These are phyloP conservation scores for Typhlichthys eigenmanni DNA, from an alignment of 2,797 vertebrate species.

Conservation along the genomic window DNA sequence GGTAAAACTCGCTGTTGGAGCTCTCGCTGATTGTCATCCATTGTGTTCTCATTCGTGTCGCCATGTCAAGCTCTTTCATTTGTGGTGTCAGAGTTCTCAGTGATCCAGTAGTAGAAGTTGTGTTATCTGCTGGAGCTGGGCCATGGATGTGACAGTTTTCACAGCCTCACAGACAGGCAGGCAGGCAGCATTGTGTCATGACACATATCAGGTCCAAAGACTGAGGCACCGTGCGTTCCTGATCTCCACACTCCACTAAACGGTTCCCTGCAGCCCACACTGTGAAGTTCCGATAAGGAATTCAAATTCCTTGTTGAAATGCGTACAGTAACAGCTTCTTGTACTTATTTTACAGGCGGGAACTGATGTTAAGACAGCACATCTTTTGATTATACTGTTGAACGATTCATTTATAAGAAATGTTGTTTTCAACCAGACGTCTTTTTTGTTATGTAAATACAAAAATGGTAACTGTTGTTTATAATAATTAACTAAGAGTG, in stretches of 20 bases:
- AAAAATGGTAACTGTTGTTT: too few species aligned
- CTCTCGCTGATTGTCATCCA: conserved; percentile 44
- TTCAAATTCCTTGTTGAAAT: not conserved
- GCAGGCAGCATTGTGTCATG: conserved; percentile 28
- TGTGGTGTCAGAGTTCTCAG: conserved; percentile 45
- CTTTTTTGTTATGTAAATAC: too few species aligned
- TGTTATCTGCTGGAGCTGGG: conserved; percentile 52
- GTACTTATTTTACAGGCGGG: too few species aligned
- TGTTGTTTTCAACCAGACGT: too few species aligned
- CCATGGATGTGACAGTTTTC: conserved; percentile 52
- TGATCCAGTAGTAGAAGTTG: conserved; percentile 41
- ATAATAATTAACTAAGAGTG: too few species aligned
- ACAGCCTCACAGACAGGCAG: conserved; percentile 37
- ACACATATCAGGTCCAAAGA: conserved; percentile 29
- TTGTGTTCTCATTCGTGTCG: conserved; percentile 48
- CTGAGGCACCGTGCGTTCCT: conserved; percentile 9
- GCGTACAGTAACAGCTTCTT: too few species aligned
- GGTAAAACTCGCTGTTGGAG: conserved; percentile 25
- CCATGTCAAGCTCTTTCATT: conserved; percentile 53
- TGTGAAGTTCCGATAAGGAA: not conserved
- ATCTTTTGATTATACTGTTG: too few species aligned
- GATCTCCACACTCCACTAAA: not conserved
- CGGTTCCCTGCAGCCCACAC: not conserved
- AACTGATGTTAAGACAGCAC: too few species aligned
- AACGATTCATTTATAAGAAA: too few species aligned